Base-by-base conservation (phyloP, 2,113 vertebrate species). In the Cephalopholis sonnerati region DNA sequence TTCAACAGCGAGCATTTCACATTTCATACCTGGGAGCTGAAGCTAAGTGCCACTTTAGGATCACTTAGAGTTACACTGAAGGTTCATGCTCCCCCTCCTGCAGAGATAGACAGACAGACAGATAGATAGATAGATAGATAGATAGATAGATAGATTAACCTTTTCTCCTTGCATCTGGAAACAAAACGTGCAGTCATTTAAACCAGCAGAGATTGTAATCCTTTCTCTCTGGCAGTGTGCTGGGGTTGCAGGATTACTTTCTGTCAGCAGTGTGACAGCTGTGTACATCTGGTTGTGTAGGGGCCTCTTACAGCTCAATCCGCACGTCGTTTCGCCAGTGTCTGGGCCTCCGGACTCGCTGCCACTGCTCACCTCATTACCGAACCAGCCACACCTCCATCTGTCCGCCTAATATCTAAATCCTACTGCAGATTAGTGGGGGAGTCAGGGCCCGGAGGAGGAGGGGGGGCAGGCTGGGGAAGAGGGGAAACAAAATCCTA, bases 241-340 rank as follows among this genome's bases (percentile, higher is more conserved):
- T 74, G 25, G 46, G 77, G 67, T 74, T 12, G 66, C 72, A 82
- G 91, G 90, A 88, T 93, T 93, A 89, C 79, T 79, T 80, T 87
- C 91, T 92, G 91, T 94, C 92, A 94, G 89, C 94, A 85, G 85
- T 24, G 71, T 82, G 92, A 92, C 94, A 94, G 93, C 93, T 94
- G 94, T 87, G 90, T 92, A 91, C 93, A 94, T 94, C 92, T 94
- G 94, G 91, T 41, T 39, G 81, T 57, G 84, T 81, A 25, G 92
- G 91, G 94, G 91, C 86, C 93, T 93, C 89, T 90, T 86, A 92
- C 91, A 89, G 84, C 92, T 94, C 94, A 93, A 94, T 94, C 93
- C 87, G 80, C 94, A 94, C 92, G 27, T 94, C 88, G 77, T 92
- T 93, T 80, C 16, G 20, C 57, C 18, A 24, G 75, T 87, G 91